These are phyloP conservation scores for Myotis daubentonii DNA, from an alignment of 2,797 vertebrate species.

Conservation along the genomic window DNA sequence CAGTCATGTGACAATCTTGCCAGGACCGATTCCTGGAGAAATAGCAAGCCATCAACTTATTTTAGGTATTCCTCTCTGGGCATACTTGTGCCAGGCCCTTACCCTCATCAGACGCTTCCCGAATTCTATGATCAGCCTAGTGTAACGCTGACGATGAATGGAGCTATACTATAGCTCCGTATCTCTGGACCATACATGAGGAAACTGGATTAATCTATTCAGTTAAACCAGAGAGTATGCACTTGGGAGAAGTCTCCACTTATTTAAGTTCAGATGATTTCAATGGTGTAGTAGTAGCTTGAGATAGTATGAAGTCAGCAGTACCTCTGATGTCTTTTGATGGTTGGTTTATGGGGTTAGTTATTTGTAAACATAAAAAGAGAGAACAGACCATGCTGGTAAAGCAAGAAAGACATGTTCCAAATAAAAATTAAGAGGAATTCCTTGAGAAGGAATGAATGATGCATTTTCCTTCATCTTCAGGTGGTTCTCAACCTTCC, in stretches of 20 bases:
- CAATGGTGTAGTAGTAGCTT: neutral
- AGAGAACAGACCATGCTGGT: accelerated
- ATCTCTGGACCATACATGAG: neutral
- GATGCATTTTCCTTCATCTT: neutral
- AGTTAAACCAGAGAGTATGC: neutral
- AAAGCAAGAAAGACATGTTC: neutral
- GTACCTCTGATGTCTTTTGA: neutral
- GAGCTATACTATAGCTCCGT: neutral
- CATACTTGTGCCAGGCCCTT: no score
- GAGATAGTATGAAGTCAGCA: neutral
- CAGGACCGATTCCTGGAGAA: neutral
- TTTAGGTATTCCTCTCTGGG: neutral
- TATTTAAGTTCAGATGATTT: neutral
- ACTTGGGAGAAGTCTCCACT: neutral
- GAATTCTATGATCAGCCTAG: neutral
- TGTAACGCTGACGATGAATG: neutral
- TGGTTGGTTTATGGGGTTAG: neutral
- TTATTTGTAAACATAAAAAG: neutral
- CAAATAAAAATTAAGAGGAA: neutral
- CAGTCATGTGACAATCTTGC: neutral
- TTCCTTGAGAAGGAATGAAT: neutral
- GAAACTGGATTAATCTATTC: neutral
- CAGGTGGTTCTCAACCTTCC: neutral
- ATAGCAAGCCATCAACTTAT: neutral
- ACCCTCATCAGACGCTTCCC: neutral